Conservation (phyloP, 2,888 invertebrate genomes). For the Amphipoea lucens region DNA sequence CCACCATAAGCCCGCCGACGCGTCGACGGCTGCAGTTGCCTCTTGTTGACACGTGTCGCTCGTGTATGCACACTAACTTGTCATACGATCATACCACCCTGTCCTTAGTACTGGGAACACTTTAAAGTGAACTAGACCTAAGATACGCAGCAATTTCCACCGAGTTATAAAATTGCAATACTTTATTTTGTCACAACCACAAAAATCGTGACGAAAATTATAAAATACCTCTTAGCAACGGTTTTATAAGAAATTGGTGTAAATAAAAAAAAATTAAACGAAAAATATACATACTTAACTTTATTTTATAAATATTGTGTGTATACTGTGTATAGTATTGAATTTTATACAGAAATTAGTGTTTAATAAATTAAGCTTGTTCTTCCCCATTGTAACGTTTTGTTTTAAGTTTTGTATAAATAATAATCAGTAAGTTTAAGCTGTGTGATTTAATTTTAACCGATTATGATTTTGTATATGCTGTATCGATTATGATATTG, state of each 20-base stretch:
- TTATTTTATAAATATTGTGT: slow-evolving; percentile 70
- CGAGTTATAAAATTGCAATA: slow-evolving; percentile 13
- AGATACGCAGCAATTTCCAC: slow-evolving; percentile 23
- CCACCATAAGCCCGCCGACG: not conserved
- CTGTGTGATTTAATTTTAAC: slow-evolving; percentile 77
- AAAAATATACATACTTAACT: slow-evolving; percentile 56
- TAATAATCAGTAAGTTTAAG: slow-evolving; percentile 69
- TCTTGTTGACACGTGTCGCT: not conserved
- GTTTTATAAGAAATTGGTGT: slow-evolving; percentile 62
- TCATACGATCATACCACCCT: slow-evolving; percentile 12
- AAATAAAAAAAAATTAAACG: slow-evolving; percentile 51
- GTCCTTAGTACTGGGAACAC: not conserved
- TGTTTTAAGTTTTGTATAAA: slow-evolving; percentile 66
- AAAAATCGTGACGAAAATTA: slow-evolving; percentile 25
- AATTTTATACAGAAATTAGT: slow-evolving; percentile 80
- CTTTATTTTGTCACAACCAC: slow-evolving; percentile 30
- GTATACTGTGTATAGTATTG: slow-evolving; percentile 82
- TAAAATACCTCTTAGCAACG: slow-evolving; percentile 49
- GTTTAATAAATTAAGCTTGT: slow-evolving; percentile 54
- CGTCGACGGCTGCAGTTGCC: not conserved
- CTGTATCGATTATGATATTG: slow-evolving; percentile 65
- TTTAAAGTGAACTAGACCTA: slow-evolving; percentile 2
- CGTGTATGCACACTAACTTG: not conserved
- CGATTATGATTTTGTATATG: slow-evolving; percentile 68
- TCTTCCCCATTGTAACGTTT: slow-evolving; percentile 62